Evolutionary conservation across 2,888 invertebrate genomes (phyloP), one percentile per base, ranked within the genome.

Genomic region (Eutolmus rufibarbis): DNA sequence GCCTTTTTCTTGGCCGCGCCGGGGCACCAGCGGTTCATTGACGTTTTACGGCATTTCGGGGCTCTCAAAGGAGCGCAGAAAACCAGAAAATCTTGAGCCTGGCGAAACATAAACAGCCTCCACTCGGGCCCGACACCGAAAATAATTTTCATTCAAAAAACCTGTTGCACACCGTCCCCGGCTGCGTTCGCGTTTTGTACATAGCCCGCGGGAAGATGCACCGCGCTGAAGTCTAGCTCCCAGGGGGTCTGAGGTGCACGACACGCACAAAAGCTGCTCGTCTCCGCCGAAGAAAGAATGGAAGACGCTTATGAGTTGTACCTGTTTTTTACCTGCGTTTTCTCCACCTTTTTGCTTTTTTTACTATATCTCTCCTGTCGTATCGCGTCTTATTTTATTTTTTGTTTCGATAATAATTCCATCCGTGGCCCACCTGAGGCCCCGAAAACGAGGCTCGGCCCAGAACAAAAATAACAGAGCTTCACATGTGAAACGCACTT

Each of bases 111-210:
- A 84, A 84, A 84, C 82, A 84, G 19, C 28, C 66, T 66, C 66
- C 7, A 19, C 66, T 66, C 28, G 19, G 19, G 28, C 8, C 28
- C 82, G 66, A 84, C 57, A 84, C 66, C 57, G 56, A 66, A 82
- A 84, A 84, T 84, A 66, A 84, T 84, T 84, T 84, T 84, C 82
- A 84, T 84, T 84, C 82, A 84, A 66, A 82, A 84, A 84, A 84
- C 82, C 82, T 84, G 82, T 84, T 84, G 82, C 82, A 84, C 23
- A 28, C 66, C 66, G 66, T 66, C 19, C 66, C 12, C 66, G 28
- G 66, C 28, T 66, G 77, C 40, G 31, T 40, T 77, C 34, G 77
- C 37, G 77, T 77, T 77, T 40, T 40, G 77, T 77, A 77, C 34
- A 19, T 23, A 37, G 12, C 77, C 31, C 9, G 31, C 9, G 31